phyloP scores from a whole-genome alignment of 2,113 vertebrate genomes.

The Spea bombifrons region DNA sequence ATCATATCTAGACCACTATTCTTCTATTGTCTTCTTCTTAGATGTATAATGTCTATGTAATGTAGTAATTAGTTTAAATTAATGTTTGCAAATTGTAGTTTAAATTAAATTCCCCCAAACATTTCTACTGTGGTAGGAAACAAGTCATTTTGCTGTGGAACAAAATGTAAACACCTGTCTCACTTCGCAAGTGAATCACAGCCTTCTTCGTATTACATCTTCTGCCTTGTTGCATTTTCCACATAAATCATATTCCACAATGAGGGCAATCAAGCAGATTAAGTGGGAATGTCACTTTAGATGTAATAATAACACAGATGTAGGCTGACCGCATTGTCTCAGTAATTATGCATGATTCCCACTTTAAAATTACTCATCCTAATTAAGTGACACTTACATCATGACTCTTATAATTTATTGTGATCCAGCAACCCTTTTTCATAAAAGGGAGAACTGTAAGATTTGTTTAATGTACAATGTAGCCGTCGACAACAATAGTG shows the following conservation, averaged over 20 bases:
- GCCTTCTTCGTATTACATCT: neutral
- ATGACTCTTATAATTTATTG: neutral
- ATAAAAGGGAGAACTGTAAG: neutral
- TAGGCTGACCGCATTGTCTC: neutral
- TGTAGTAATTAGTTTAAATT: no score
- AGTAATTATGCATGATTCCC: neutral
- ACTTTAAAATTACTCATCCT: neutral
- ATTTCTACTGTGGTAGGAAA: neutral
- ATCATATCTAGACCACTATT: no score
- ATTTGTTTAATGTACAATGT: neutral
- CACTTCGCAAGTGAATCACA: neutral
- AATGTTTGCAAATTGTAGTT: neutral
- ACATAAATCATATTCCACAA: neutral
- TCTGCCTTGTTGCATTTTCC: neutral
- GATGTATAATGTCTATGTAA: no score
- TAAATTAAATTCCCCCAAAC: neutral
- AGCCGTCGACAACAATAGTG: no score
- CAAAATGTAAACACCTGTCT: neutral
- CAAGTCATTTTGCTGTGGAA: neutral
- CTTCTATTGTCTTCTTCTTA: no score
- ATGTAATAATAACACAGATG: neutral
- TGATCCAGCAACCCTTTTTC: neutral
- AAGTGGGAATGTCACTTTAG: constrained; percentile 2
- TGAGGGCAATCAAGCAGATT: neutral
- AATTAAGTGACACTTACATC: neutral